Conservation (phyloP, 2,113 vertebrate genomes). For the Mastomys natalensis region DNA sequence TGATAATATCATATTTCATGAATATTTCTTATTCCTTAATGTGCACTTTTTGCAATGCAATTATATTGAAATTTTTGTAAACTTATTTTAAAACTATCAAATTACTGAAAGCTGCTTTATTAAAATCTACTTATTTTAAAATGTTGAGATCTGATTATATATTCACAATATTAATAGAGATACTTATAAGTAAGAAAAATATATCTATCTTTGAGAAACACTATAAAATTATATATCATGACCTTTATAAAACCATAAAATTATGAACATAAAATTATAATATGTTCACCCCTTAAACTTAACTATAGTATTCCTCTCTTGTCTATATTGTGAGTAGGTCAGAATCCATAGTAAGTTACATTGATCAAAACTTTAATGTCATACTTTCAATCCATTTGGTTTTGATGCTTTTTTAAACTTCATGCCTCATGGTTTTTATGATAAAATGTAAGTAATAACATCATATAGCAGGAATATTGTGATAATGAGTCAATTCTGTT, state of each 20-base stretch:
- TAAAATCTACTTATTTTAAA: not conserved
- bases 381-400: not conserved
- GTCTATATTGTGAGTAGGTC: not conserved
- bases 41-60: not conserved
- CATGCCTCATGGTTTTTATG: not conserved
- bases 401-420: not conserved
- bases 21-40: slow-evolving; percentile 52
- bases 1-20: not conserved
- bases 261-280: too few relatives aligned
- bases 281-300: not conserved
- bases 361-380: not conserved
- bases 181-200: not conserved
- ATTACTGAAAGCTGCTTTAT: not conserved
- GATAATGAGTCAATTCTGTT: not conserved
- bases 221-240: not conserved
- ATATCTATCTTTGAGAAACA: not conserved
- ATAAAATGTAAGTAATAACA: not conserved
- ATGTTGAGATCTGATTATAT: not conserved
- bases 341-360: not conserved
- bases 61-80: slow-evolving; percentile 17
- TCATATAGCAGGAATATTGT: not conserved
- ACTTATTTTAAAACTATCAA: slow-evolving; percentile 21
- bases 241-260: not conserved
- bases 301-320: not conserved
- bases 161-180: not conserved